phyloP scores from a whole-genome alignment of 2,797 vertebrate species.

The Ispidina lecontei region DNA sequence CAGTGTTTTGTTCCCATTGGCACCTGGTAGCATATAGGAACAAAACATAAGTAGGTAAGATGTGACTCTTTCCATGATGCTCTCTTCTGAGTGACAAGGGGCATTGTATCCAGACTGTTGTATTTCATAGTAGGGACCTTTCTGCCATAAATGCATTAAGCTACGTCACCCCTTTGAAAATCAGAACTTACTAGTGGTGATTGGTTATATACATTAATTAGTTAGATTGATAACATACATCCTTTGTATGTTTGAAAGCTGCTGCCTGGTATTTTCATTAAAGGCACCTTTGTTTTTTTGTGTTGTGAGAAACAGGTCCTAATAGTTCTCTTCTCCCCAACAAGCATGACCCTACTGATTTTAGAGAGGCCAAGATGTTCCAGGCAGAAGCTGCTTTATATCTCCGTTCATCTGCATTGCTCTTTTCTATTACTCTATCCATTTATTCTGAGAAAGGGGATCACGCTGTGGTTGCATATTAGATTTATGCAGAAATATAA shows the following conservation, averaged over 20 bases:
- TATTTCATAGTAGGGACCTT: neutral
- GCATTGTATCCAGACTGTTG: neutral
- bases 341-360: rapidly evolving
- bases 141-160: neutral
- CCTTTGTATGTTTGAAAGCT: neutral
- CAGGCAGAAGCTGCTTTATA: neutral
- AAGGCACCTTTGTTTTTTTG: neutral
- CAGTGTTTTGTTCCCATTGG: rapidly evolving
- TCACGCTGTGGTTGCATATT: neutral
- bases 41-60: no score
- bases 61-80: rapidly evolving
- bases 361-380: neutral
- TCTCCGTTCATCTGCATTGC: neutral
- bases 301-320: neutral
- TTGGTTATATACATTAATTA: neutral
- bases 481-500: neutral
- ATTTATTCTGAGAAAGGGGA: neutral
- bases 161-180: neutral
- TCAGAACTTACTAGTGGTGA: neutral
- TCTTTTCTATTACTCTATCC: neutral
- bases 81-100: neutral
- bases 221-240: neutral
- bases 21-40: neutral
- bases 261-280: neutral
- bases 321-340: neutral